Conservation (phyloP, 2,797 vertebrate genomes). For the Loris lydekkerianus region DNA sequence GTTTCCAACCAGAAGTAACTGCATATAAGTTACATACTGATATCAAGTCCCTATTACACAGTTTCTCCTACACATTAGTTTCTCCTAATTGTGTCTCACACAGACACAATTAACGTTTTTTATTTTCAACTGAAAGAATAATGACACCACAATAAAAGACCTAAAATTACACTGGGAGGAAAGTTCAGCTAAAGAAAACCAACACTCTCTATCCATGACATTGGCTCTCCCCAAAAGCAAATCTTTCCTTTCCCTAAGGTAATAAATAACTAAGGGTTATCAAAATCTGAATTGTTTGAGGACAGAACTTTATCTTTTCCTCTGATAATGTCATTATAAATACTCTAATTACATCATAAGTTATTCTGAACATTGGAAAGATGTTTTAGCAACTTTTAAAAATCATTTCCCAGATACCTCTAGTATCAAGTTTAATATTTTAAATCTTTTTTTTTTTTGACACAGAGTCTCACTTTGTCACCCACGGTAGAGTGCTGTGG, state of each 20-base stretch:
- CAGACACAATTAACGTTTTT: background rate
- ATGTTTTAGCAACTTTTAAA: constrained; percentile 20
- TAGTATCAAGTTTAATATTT: background rate
- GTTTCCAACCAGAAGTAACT: constrained; percentile 1
- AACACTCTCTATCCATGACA: background rate
- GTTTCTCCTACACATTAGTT: constrained; percentile 4
- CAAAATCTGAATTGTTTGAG: constrained; percentile 19
- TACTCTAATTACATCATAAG: background rate
- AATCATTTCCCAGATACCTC: background rate
- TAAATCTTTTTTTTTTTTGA: background rate
- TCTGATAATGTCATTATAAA: background rate
- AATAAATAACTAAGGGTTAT: constrained; percentile 34
- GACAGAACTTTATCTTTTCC: constrained; percentile 1
- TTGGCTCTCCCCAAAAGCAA: constrained; percentile 25
- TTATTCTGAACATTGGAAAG: constrained; percentile 15
- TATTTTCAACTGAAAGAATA: background rate
- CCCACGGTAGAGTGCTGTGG: too few relatives aligned
- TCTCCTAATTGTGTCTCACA: background rate
- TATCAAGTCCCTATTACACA: background rate
- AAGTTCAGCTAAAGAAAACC: constrained; percentile 26
- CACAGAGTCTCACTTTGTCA: too few relatives aligned
- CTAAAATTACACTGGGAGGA: background rate
- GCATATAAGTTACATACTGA: background rate
- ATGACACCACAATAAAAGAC: background rate
- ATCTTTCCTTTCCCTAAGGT: background rate